These are phyloP conservation scores for Papilio protenor DNA, from an alignment of 2,888 invertebrate genomes.

Conservation along the genomic window DNA sequence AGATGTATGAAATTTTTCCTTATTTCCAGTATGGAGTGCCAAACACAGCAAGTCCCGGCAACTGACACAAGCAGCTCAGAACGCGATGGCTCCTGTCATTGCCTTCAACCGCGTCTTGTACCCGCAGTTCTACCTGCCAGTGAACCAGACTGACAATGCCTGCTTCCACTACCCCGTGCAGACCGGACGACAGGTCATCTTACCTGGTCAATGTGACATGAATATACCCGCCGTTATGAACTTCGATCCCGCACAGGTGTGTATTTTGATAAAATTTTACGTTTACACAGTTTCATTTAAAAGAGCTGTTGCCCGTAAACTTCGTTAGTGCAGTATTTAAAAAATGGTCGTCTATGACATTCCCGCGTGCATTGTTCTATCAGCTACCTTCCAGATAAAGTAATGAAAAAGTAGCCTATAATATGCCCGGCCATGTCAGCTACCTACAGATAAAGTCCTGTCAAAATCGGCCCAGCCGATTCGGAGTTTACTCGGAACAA, in stretches of 20 bases:
- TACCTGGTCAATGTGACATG: constrained; percentile 72
- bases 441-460: no score
- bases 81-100: constrained; percentile 57
- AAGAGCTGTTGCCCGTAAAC: no score
- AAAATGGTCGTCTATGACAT: no score
- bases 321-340: no score
- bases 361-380: no score
- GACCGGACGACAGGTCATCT: constrained; percentile 58
- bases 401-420: no score
- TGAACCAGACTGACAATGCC: constrained; percentile 60
- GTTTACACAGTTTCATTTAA: no score
- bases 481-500: no score
- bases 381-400: no score
- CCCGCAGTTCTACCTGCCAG: constrained; percentile 59
- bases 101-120: constrained; percentile 57
- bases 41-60: constrained; percentile 66
- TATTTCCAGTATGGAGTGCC: constrained; percentile 72
- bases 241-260: constrained; percentile 62
- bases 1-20: constrained; percentile 15
- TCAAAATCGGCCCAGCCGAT: no score
- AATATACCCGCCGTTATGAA: constrained; percentile 61
- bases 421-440: no score
- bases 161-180: constrained; percentile 74
- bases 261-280: background rate
- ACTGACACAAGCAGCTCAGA: constrained; percentile 55